Evolutionary conservation across 2,888 invertebrate genomes (phyloP), one percentile per base, ranked within the genome.

Genomic region (Celastrina argiolus): DNA sequence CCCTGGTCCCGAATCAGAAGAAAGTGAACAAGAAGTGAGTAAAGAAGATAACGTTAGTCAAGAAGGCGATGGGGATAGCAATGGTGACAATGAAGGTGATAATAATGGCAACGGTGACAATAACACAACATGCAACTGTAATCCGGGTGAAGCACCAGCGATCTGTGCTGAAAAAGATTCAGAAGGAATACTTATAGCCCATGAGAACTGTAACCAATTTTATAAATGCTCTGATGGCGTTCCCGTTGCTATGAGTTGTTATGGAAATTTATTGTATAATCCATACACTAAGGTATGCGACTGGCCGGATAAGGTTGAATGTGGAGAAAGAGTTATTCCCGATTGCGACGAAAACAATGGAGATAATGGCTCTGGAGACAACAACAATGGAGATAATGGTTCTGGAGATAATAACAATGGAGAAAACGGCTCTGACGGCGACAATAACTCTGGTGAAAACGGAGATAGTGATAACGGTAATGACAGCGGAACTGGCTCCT

Each of bases 201-300:
- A 83, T 56, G 75, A 79, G 66, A 72, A 75, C 63, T 83, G 83
- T 66, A 74, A 76, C 64, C 74, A 80, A 66, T 83, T 76, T 72
- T 82, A 81, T 68, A 69, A 74, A 16, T 82, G 83, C 58, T 66
- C 69, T n/a, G 71, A 71, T 7, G 80, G 79, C 6, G 42, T 64
- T 0, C 79, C 80, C 1, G 70, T 81, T 2, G 66, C 70, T 1
- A 65, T 74, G 3, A 71, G 69, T 14, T 83, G 83, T 66, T 71
- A 72, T 5, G 67, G 31, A 0, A 72, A 69, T 7, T 75, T 82
- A 2, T 70, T 79, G 36, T 83, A 74, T 69, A 78, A 81, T 58
- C 73, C 78, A 0, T 26, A 66, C 5, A 76, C 69, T 2, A 68
- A 74, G 22, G 66, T 66, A 3, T 83, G 83, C 68, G 80, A 81